These are phyloP conservation scores for Drosophila anomalata DNA, from an alignment of 2,888 invertebrate genomes.

Conservation along the genomic window DNA sequence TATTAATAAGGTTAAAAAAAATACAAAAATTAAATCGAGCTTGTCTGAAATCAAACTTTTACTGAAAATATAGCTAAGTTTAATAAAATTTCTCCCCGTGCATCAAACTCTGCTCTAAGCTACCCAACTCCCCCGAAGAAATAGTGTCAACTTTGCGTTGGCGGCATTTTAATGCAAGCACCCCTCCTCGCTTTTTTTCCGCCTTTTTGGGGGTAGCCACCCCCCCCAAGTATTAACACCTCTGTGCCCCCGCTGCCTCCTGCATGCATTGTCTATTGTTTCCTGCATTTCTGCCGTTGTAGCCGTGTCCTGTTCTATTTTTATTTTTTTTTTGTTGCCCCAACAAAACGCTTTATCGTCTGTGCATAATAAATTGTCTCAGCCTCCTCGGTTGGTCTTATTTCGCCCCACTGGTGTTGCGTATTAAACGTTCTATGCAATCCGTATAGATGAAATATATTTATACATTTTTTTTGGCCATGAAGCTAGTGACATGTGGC, in stretches of 20 bases:
- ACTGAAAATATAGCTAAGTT: background rate
- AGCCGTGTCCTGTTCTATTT: constrained; percentile 27
- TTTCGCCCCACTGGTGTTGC: constrained; percentile 9
- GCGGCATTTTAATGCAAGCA: constrained; percentile 70
- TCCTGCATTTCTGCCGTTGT: constrained; percentile 47
- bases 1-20: background rate
- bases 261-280: constrained; percentile 69
- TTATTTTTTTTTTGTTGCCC: constrained; percentile 30
- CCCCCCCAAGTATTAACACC: constrained; percentile 59
- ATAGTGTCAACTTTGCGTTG: constrained; percentile 76
- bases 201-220: constrained; percentile 15
- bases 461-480: constrained; percentile 26
- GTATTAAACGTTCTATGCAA: constrained; percentile 26
- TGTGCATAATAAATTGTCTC: constrained; percentile 74
- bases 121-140: constrained; percentile 58
- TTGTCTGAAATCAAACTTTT: background rate
- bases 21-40: too few species aligned
- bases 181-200: constrained; percentile 11
- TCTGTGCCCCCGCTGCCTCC: constrained; percentile 30
- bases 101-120: background rate
- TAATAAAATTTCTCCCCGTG: background rate
- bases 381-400: constrained; percentile 39
- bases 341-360: constrained; percentile 76
- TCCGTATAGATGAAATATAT: background rate
- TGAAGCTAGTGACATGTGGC: constrained; percentile 68